Evolutionary conservation across 2,888 invertebrate species (phyloP), one percentile per base, ranked within the genome.

Genomic region (Melinaea marsaeus): DNA sequence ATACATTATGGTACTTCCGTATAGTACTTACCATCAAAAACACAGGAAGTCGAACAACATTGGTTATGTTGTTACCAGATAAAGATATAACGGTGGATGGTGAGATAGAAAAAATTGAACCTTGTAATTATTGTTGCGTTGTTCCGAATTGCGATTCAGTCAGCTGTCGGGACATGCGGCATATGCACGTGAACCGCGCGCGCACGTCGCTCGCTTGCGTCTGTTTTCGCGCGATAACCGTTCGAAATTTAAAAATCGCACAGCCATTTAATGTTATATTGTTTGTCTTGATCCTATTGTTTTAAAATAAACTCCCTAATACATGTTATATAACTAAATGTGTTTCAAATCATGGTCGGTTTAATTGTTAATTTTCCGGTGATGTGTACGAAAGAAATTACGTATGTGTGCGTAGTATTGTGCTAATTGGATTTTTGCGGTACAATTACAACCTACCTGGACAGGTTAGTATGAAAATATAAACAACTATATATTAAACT

Each of bases 61-160:
- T 76, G 76, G 74, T 76, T 76, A 77, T 76, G 76, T 65, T 67
- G 65, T 69, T 70, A 58, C 65, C 45, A 61, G 61, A 69, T 60
- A 59, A 47, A 58, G 61, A 61, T 67, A 65, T 78, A 79, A 75
- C 75, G 74, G 76, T 76, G 68, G 72, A 61, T 71, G 67, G 81
- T 75, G 77, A 51, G 79, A 83, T 81, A 81, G 79, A 87, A 88
- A 86, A 88, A 84, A 83, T 84, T 74, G 76, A 78, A 77, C 78
- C 79, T 71, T 79, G 84, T 85, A 85, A 85, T 86, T 85, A 71
- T 73, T 71, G 81, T 80, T 75, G 80, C 77, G 85, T 83, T 85
- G 85, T 87, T 86, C 85, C 84, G 86, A 84, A 86, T 87, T 85
- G 86, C 85, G 83, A 84, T 86, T 86, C 89, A 90, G 90, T 90